phyloP scores from a whole-genome alignment of 2,113 vertebrate species.

The Uria lomvia region DNA sequence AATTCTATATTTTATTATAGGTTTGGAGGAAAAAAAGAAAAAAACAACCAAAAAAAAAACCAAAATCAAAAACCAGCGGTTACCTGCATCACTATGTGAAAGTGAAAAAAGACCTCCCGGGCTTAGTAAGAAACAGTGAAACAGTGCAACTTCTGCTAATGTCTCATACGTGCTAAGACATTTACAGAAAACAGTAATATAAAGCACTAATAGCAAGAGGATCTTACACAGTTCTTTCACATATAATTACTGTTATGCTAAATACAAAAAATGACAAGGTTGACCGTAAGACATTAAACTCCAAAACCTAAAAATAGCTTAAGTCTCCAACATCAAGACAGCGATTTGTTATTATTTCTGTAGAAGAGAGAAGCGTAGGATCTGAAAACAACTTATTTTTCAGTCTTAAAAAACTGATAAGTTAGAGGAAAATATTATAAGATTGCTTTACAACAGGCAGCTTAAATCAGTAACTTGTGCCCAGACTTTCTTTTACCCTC shows the following conservation, averaged over 20 bases:
- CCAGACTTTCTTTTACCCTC: neutral
- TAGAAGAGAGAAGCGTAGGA: neutral
- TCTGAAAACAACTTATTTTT: neutral
- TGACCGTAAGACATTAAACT: neutral
- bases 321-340: neutral
- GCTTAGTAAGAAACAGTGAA: neutral
- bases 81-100: neutral
- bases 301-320: neutral
- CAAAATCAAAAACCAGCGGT: neutral
- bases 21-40: neutral
- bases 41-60: neutral
- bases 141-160: neutral
- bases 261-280: neutral
- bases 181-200: neutral
- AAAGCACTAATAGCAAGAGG: neutral
- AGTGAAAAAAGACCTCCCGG: neutral
- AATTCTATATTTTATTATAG: neutral
- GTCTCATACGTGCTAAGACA: neutral
- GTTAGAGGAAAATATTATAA: neutral
- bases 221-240: neutral
- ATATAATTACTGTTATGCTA: neutral
- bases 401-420: neutral
- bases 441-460: neutral
- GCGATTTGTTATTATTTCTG: neutral
- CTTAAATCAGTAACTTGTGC: neutral